phyloP scores from a whole-genome alignment of 2,888 invertebrate species.

The Strigamia maritima region DNA sequence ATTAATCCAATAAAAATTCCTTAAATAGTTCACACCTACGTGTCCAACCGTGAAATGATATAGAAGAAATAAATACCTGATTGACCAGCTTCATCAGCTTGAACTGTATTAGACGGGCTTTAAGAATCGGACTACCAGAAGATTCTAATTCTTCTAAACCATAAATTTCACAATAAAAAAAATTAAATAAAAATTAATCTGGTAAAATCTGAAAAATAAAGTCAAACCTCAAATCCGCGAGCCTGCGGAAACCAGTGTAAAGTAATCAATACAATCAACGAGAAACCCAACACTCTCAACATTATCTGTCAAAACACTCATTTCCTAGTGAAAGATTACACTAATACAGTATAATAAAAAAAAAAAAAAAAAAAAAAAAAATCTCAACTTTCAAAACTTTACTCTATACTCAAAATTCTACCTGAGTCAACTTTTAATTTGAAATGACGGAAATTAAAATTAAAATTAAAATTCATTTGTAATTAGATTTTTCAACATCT shows the following conservation, averaged over 20 bases:
- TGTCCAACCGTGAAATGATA: too few relatives aligned
- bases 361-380: too few relatives aligned
- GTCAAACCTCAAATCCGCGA: not conserved
- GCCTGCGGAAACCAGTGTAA: not conserved
- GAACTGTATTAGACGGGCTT: too few relatives aligned
- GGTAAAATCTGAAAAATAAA: not conserved
- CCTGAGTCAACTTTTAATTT: not conserved
- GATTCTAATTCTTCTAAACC: too few relatives aligned
- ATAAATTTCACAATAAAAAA: too few relatives aligned
- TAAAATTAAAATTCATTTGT: constrained; percentile 21
- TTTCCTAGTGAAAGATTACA: constrained; percentile 23
- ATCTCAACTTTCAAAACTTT: constrained; percentile 24
- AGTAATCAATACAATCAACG: not conserved
- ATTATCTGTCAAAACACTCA: not conserved
- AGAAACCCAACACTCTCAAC: not conserved
- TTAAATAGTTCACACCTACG: too few relatives aligned
- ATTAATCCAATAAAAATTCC: too few relatives aligned
- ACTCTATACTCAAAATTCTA: not conserved
- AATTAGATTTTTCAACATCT: constrained; percentile 34
- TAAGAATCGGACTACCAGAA: too few relatives aligned
- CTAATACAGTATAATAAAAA: not conserved
- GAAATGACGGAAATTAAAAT: constrained; percentile 28
- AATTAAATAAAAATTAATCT: not conserved
- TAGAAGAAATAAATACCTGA: too few relatives aligned
- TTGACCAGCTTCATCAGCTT: too few relatives aligned